Percentiles rank a stretch among this genome's conserved stretches.
Conservation (phyloP, 1,140 invertebrate genomes). For the Bombus affinis region DNA sequence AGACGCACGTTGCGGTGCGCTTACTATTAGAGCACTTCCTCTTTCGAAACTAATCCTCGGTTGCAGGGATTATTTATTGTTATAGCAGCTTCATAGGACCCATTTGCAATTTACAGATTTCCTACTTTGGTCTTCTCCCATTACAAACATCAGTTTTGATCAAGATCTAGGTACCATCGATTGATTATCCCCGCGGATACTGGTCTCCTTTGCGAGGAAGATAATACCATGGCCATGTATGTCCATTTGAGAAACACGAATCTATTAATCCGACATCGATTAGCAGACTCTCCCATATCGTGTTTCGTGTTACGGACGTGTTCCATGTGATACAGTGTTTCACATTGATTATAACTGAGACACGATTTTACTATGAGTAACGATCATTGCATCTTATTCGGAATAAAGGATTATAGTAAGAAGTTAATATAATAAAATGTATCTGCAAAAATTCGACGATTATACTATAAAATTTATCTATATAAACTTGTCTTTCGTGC, state of each 20-base stretch:
- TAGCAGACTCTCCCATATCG: slow-evolving; percentile 32
- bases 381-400: too few species aligned
- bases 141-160: slow-evolving; percentile 13
- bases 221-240: slow-evolving; percentile 46
- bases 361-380: not conserved
- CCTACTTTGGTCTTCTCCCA: slow-evolving; percentile 18
- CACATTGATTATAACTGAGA: not conserved
- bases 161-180: not conserved
- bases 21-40: not conserved
- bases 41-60: not conserved
- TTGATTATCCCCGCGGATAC: slow-evolving; percentile 31
- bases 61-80: not conserved
- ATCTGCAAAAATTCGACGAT: too few species aligned
- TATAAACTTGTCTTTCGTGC: too few species aligned
- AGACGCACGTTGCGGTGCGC: not conserved
- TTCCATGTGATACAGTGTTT: not conserved
- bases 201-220: slow-evolving; percentile 46
- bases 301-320: slow-evolving; percentile 27
- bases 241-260: slow-evolving; percentile 56
- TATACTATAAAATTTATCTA: too few species aligned
- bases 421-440: too few species aligned
- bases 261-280: slow-evolving; percentile 65
- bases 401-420: too few species aligned
- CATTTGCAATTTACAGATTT: not conserved
- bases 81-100: not conserved